These are phyloP conservation scores for Erannis defoliaria DNA, from an alignment of 2,888 invertebrate genomes.

Conservation along the genomic window DNA sequence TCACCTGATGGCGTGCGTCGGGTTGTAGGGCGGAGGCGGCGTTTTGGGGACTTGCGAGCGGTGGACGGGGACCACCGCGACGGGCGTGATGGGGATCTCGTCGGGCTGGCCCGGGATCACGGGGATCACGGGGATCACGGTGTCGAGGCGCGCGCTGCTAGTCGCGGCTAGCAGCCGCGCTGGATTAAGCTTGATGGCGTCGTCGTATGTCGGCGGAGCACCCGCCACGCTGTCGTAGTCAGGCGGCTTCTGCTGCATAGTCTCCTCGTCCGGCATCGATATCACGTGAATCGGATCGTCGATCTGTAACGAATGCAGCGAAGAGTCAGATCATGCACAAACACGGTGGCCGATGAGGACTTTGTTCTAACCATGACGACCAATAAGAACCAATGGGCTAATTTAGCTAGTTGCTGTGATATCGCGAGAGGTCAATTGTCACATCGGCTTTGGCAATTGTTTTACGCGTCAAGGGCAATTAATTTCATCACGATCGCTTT, in stretches of 20 bases:
- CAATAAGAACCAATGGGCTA: constrained; percentile 38
- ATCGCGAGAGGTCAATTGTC: constrained; percentile 42
- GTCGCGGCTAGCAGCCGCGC: constrained; percentile 81
- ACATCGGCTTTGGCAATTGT: constrained; percentile 45
- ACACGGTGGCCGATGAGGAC: constrained; percentile 20
- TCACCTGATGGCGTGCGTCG: constrained; percentile 83
- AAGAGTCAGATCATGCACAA: constrained; percentile 25
- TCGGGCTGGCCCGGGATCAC: constrained; percentile 74
- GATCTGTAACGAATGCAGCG: constrained; percentile 77
- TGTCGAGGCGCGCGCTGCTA: constrained; percentile 65
- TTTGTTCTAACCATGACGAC: constrained; percentile 33
- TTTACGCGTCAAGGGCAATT: constrained; percentile 46
- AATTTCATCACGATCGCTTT: constrained; percentile 43
- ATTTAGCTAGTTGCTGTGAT: constrained; percentile 46
- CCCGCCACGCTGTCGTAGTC: constrained; percentile 91
- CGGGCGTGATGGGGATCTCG: constrained; percentile 47
- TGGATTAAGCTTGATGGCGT: constrained; percentile 90
- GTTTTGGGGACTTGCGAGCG: constrained; percentile 78
- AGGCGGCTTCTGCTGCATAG: constrained; percentile 89
- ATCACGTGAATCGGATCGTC: constrained; percentile 90
- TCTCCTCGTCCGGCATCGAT: constrained; percentile 86
- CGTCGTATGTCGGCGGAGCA: constrained; percentile 90
- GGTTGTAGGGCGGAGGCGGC: constrained; percentile 83
- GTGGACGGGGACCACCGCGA: constrained; percentile 67
- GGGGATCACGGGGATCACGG: constrained; percentile 45